Conservation (phyloP, 2,113 vertebrate species). For the Corapipo altera region DNA sequence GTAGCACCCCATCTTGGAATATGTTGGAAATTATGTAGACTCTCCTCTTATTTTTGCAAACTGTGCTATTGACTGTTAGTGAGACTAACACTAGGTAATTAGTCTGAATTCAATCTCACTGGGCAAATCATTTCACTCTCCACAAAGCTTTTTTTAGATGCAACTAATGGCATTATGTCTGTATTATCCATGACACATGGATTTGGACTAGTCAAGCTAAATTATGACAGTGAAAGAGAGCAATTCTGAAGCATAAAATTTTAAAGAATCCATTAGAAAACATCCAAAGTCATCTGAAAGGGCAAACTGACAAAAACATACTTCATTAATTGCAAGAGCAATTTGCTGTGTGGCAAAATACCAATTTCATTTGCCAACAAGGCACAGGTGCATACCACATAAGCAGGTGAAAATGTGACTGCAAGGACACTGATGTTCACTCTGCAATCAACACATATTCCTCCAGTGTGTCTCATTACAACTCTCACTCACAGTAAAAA, state of each 20-base stretch:
- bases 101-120: constrained; percentile 21
- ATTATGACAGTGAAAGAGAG: neutral
- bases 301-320: neutral
- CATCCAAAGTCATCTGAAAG: neutral
- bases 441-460: neutral
- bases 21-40: neutral
- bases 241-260: constrained; percentile 17
- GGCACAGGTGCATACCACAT: neutral
- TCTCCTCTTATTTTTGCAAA: neutral
- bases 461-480: neutral
- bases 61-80: neutral
- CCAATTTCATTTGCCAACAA: neutral
- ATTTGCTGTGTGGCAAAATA: neutral
- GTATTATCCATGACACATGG: neutral
- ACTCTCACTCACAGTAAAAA: neutral
- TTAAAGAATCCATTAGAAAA: neutral
- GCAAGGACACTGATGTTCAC: neutral
- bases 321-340: neutral
- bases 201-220: neutral
- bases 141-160: constrained; percentile 17
- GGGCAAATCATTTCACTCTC: constrained; percentile 35
- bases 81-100: constrained; percentile 7
- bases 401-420: neutral
- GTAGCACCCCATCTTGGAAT: neutral
- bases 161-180: constrained; percentile 20